Evolutionary conservation across 2,797 vertebrate species (phyloP).

Genomic region (Valencia hispanica): DNA sequence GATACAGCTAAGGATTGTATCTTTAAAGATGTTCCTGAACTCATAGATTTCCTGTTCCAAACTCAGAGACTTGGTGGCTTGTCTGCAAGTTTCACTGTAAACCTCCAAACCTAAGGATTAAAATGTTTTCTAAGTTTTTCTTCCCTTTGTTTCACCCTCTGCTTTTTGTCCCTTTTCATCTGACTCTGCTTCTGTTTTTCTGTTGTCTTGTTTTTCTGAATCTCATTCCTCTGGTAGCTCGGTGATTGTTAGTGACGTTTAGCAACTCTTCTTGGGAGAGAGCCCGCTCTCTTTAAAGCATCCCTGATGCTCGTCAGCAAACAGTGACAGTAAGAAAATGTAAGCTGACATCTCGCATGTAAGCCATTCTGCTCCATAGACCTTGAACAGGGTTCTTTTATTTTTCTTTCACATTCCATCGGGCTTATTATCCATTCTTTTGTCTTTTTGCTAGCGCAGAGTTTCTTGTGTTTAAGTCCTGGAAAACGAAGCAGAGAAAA

Average conservation of each 20-base stretch:
- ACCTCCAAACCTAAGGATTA: constrained; percentile 53
- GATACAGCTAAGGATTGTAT: neutral
- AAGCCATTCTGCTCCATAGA: constrained; percentile 61
- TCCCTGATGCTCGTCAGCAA: constrained; percentile 61
- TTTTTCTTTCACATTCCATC: constrained; percentile 18
- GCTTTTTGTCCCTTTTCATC: constrained; percentile 24
- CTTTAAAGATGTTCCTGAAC: constrained; percentile 10
- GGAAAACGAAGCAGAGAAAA: constrained; percentile 11
- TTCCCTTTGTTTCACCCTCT: neutral
- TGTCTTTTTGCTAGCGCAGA: constrained; percentile 36
- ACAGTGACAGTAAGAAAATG: constrained; percentile 66
- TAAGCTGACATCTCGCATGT: constrained; percentile 65
- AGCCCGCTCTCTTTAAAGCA: constrained; percentile 40
- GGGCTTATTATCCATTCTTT: constrained; percentile 36
- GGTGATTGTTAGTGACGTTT: constrained; percentile 60
- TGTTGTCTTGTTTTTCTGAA: constrained; percentile 24
- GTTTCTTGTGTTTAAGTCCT: constrained; percentile 25
- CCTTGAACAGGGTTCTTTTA: constrained; percentile 34
- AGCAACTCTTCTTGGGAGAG: constrained; percentile 51
- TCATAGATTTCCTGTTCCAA: neutral
- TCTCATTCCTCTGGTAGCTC: constrained; percentile 28
- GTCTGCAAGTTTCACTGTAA: constrained; percentile 42
- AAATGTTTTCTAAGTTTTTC: constrained; percentile 28
- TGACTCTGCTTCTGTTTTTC: constrained; percentile 17
- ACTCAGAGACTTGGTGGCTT: constrained; percentile 33